Conservation (phyloP, 1,140 invertebrate genomes). For the Drosophila serrata region DNA sequence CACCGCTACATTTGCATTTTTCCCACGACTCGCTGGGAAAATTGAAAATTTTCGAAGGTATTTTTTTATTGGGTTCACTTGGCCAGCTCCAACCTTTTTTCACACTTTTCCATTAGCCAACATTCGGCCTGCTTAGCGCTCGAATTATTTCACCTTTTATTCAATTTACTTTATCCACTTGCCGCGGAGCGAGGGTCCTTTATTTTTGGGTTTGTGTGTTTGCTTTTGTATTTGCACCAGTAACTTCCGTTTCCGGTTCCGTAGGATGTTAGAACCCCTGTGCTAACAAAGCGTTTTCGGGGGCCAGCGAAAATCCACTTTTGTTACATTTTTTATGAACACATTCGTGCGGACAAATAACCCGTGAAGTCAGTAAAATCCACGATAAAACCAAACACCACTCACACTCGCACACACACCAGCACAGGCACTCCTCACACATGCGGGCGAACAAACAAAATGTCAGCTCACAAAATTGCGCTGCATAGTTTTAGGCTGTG, state of each 20-base stretch:
- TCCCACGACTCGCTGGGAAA: slow-evolving; percentile 39
- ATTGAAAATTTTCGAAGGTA: slow-evolving; percentile 31
- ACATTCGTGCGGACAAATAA: slow-evolving; percentile 78
- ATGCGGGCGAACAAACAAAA: slow-evolving; percentile 55
- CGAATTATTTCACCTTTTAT: slow-evolving; percentile 80
- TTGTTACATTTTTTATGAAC: slow-evolving; percentile 80
- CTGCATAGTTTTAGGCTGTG: slow-evolving; percentile 79
- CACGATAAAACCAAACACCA: slow-evolving; percentile 72
- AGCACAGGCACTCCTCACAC: background rate
- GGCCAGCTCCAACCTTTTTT: slow-evolving; percentile 59
- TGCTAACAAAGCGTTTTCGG: slow-evolving; percentile 49
- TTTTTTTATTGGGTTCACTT: slow-evolving; percentile 29
- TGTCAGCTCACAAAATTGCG: slow-evolving; percentile 74
- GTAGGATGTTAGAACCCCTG: slow-evolving; percentile 22
- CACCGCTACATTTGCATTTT: slow-evolving; percentile 59
- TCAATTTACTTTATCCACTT: slow-evolving; percentile 72
- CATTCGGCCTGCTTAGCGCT: slow-evolving; percentile 57
- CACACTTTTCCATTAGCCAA: slow-evolving; percentile 65
- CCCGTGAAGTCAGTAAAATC: slow-evolving; percentile 78
- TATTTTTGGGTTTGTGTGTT: slow-evolving; percentile 30
- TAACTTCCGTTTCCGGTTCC: slow-evolving; percentile 62
- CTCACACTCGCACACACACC: slow-evolving; percentile 13
- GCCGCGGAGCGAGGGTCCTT: slow-evolving; percentile 26
- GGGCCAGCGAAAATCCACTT: slow-evolving; percentile 63
- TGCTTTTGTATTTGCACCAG: slow-evolving; percentile 38